Conservation (phyloP, 2,797 vertebrate genomes). For the Gastrophryne carolinensis region DNA sequence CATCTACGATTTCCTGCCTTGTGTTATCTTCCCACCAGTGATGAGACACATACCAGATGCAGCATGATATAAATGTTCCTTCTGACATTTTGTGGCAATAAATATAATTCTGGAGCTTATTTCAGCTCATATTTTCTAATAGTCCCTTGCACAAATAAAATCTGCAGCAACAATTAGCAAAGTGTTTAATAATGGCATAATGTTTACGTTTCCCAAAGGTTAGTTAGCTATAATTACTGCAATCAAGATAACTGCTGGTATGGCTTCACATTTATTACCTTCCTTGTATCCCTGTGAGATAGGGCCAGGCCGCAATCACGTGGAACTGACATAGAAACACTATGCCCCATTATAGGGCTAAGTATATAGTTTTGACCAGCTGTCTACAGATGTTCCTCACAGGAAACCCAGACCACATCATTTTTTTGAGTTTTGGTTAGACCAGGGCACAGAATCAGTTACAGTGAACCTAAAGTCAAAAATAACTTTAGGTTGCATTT, state of each 20-base stretch:
- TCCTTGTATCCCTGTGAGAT: conserved; percentile 13
- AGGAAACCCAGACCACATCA: too few relatives aligned
- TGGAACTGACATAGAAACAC: neutral
- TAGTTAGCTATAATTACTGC: conserved; percentile 36
- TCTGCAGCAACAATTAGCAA: conserved; percentile 29
- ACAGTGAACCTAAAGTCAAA: too few relatives aligned
- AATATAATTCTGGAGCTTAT: conserved; percentile 27
- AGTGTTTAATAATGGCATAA: conserved; percentile 34
- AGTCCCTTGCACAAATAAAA: conserved; percentile 31
- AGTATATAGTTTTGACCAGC: too few relatives aligned
- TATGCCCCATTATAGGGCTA: neutral
- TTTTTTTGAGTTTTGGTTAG: too few relatives aligned
- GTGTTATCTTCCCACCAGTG: neutral
- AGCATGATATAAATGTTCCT: conserved; percentile 16
- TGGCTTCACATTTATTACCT: neutral
- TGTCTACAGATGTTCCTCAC: too few relatives aligned
- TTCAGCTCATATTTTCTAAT: conserved; percentile 30
- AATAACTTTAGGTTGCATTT: too few relatives aligned
- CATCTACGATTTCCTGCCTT: too few relatives aligned
- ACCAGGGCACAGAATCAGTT: too few relatives aligned
- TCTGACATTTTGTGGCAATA: conserved; percentile 37
- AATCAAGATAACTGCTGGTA: conserved; percentile 25
- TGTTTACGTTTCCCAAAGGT: conserved; percentile 46
- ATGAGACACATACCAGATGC: neutral
- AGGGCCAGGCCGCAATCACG: neutral